Conservation (phyloP, 37 sponge, comb jelly and placozoan genomes). For the Lycopodina hypogea region DNA sequence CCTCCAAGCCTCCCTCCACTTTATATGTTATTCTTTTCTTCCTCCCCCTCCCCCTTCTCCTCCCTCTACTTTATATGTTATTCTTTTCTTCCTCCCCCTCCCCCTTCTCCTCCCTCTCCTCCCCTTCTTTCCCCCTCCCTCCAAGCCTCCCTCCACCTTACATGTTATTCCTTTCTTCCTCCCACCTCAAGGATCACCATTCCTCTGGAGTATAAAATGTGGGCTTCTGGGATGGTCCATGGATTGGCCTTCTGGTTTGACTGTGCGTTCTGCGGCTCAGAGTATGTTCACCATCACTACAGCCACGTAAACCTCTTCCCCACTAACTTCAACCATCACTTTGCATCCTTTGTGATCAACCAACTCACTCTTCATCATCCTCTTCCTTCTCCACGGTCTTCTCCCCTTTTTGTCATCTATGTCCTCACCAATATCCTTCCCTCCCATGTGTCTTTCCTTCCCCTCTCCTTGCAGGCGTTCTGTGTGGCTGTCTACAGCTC, state of each 20-base stretch:
- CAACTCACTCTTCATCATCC: background rate
- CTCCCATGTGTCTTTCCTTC: background rate
- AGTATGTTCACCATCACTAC: conserved; percentile 40
- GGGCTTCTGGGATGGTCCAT: conserved; percentile 76
- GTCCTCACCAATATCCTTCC: background rate
- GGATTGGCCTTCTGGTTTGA: conserved; percentile 99
- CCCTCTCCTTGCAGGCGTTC: conserved; percentile 39
- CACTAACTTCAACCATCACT: background rate
- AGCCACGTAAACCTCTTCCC: too few species aligned
- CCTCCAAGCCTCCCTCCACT: too few species aligned
- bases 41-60: too few species aligned
- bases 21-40: too few species aligned
- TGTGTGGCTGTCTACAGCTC: conserved; percentile 93
- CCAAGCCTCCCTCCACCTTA: too few species aligned
- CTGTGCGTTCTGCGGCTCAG: conserved; percentile 86
- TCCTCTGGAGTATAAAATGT: conserved; percentile 58
- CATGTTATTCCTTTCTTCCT: background rate
- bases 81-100: too few species aligned
- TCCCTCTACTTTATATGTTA: too few species aligned
- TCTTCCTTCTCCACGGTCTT: background rate
- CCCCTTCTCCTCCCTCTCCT: too few species aligned
- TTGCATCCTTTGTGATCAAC: too few species aligned
- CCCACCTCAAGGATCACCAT: conserved; percentile 61
- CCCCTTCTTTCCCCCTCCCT: too few species aligned
- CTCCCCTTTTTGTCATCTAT: background rate